Evolutionary conservation across 2,113 vertebrate species (phyloP).

Genomic region (Zosterops borbonicus): DNA sequence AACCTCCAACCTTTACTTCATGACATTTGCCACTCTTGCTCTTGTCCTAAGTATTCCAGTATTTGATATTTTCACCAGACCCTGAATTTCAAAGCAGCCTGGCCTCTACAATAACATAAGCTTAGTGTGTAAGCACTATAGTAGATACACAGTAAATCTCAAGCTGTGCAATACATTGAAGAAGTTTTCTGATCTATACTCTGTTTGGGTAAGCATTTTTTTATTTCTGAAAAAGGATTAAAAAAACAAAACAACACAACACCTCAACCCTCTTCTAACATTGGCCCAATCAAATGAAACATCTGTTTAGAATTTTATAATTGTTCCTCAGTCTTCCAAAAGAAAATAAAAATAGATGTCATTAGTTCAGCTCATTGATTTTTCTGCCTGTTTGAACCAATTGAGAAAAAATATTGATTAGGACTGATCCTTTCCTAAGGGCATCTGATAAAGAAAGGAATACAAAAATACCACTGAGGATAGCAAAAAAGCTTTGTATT

Average conservation of each 20-base stretch:
- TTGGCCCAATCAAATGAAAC: not conserved
- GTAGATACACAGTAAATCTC: not conserved
- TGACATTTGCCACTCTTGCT: not conserved
- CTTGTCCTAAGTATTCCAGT: not conserved
- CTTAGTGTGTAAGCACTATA: not conserved
- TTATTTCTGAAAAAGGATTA: not conserved
- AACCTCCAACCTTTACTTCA: not conserved
- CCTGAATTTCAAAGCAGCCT: not conserved
- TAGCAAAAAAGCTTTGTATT: constrained; percentile 59
- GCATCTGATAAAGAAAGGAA: constrained; percentile 71
- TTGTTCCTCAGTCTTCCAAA: constrained; percentile 39
- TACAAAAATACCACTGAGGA: constrained; percentile 66
- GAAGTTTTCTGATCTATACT: not conserved
- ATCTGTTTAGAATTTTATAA: constrained; percentile 46
- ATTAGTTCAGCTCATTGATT: constrained; percentile 76
- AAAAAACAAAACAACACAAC: not conserved
- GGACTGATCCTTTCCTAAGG: constrained; percentile 76
- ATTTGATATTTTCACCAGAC: not conserved
- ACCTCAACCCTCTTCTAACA: not conserved
- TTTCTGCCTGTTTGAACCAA: constrained; percentile 71
- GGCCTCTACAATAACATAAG: not conserved
- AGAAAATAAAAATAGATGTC: constrained; percentile 69
- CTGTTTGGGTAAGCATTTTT: not conserved
- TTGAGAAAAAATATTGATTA: constrained; percentile 78
- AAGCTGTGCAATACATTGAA: not conserved